Percentiles rank a stretch among this genome's conserved stretches.
Conservation (phyloP, 2,113 vertebrate genomes). For the Illadopsis cleaveri region DNA sequence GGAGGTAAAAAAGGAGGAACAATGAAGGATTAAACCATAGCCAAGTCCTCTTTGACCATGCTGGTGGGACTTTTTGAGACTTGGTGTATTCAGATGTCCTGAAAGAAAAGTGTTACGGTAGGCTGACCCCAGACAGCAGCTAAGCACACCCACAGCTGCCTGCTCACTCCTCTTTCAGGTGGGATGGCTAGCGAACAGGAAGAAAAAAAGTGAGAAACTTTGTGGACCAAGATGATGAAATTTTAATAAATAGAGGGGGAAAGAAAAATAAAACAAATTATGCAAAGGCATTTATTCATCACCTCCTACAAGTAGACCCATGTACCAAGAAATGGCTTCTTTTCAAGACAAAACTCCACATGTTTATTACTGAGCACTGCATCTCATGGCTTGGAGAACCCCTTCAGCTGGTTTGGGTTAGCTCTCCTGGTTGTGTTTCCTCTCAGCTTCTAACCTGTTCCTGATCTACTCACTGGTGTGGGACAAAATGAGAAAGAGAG, state of each 20-base stretch:
- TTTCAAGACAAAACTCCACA: not conserved
- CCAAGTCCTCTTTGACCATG: not conserved
- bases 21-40: not conserved
- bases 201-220: not conserved
- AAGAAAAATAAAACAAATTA: not conserved
- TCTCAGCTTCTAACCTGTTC: not conserved
- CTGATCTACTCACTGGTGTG: not conserved
- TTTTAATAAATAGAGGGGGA: not conserved
- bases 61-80: not conserved
- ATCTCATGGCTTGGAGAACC: not conserved
- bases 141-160: not conserved
- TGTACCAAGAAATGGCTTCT: not conserved
- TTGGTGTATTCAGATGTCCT: not conserved
- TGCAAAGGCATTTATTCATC: not conserved
- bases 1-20: not conserved
- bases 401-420: not conserved
- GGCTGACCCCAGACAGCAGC: not conserved
- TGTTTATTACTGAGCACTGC: not conserved
- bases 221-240: not conserved
- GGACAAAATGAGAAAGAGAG: not conserved
- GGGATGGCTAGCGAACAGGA: not conserved
- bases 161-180: not conserved
- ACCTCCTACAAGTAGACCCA: not conserved
- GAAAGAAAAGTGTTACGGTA: not conserved
- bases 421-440: not conserved